Evolutionary conservation across 2,888 invertebrate genomes (phyloP).

Genomic region (Cryptus viduatorius): DNA sequence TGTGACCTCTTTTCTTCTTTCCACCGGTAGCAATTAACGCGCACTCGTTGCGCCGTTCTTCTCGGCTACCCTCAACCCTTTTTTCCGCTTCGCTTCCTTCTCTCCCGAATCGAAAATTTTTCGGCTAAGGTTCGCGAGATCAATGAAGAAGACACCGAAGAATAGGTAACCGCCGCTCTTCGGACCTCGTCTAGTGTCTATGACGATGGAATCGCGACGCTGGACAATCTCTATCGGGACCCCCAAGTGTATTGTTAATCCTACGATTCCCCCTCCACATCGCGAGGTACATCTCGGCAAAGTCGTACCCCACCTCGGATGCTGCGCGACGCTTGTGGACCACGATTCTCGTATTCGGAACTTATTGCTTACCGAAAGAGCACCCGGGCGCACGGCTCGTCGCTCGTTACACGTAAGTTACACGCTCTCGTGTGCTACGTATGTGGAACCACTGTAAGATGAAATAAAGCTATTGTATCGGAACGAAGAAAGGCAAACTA

Average conservation of each 20-base stretch:
- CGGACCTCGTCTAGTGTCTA: conserved; percentile 50
- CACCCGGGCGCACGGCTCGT: conserved; percentile 7
- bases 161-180: conserved; percentile 30
- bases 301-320: conserved; percentile 51
- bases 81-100: conserved; percentile 6
- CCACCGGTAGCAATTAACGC: conserved; percentile 33
- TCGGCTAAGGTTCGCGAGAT: conserved; percentile 11
- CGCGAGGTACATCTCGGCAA: conserved; percentile 15
- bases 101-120: conserved; percentile 18
- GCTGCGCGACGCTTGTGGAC: conserved; percentile 30
- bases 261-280: conserved; percentile 56
- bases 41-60: conserved; percentile 6
- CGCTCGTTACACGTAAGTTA: conserved; percentile 25
- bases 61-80: conserved; percentile 14
- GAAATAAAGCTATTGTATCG: conserved; percentile 8
- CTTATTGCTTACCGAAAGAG: conserved; percentile 30
- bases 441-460: background rate
- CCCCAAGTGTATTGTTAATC: conserved; percentile 57
- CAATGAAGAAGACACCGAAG: conserved; percentile 7
- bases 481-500: conserved; percentile 35
- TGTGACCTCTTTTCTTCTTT: conserved; percentile 33
- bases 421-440: background rate
- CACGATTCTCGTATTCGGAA: conserved; percentile 40
- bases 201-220: conserved; percentile 59
- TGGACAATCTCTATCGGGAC: conserved; percentile 53